Conservation (phyloP, 1,140 invertebrate genomes). For the Teleopsis dalmanni region DNA sequence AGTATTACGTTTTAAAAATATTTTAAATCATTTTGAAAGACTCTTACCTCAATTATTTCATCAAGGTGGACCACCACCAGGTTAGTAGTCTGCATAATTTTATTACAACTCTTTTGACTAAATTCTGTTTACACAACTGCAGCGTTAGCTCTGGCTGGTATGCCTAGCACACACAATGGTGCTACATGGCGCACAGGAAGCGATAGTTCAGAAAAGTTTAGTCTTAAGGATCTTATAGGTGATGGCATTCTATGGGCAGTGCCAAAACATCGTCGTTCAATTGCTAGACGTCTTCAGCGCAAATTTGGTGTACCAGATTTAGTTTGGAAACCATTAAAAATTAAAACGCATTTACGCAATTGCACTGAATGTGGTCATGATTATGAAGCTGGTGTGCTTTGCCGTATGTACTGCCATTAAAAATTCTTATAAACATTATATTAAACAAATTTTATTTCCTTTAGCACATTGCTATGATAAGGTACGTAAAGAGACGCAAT, state of each 20-base stretch:
- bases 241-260: slow-evolving; percentile 76
- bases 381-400: slow-evolving; percentile 66
- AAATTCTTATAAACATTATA: neutral
- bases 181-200: neutral
- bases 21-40: slow-evolving; percentile 7
- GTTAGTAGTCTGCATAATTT: neutral
- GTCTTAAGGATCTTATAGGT: slow-evolving; percentile 55
- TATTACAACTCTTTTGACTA: neutral
- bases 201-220: slow-evolving; percentile 27
- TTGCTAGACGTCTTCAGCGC: slow-evolving; percentile 63
- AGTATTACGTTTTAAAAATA: neutral
- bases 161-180: slow-evolving; percentile 6
- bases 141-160: slow-evolving; percentile 18
- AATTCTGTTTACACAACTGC: neutral
- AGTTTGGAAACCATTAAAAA: slow-evolving; percentile 58
- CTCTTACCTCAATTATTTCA: slow-evolving; percentile 3
- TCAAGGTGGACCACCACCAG: slow-evolving; percentile 3
- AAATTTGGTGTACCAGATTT: slow-evolving; percentile 62
- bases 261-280: slow-evolving; percentile 64
- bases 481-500: slow-evolving; percentile 69
- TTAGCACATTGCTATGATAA: slow-evolving; percentile 72
- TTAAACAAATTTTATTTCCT: slow-evolving; percentile 13
- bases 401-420: slow-evolving; percentile 54
- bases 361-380: slow-evolving; percentile 75
- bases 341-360: slow-evolving; percentile 64